Evolutionary conservation across 2,888 invertebrate genomes (phyloP).

Genomic region (Pachycephus smyrnensis): DNA sequence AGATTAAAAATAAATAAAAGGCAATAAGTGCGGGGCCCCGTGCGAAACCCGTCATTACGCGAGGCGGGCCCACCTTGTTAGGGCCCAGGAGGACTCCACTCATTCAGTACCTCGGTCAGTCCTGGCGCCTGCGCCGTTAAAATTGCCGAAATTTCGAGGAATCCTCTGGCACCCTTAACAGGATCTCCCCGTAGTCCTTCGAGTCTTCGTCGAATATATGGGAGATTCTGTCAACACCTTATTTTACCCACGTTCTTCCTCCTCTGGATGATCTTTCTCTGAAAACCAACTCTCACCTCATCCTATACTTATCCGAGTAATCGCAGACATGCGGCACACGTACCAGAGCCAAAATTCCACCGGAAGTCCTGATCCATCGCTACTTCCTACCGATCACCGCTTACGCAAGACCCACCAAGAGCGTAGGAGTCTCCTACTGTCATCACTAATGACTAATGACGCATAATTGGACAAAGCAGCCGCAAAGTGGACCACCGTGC

Average conservation of each 20-base stretch:
- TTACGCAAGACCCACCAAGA: background rate
- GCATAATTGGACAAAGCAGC: conserved; percentile 65
- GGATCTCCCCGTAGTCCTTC: background rate
- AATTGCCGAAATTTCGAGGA: conserved; percentile 64
- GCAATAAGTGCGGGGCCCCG: conserved; percentile 66
- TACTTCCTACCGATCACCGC: background rate
- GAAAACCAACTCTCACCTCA: background rate
- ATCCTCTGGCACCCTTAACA: conserved; percentile 43
- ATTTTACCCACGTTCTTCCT: background rate
- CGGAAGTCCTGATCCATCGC: background rate
- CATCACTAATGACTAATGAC: conserved; percentile 56
- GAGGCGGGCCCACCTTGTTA: conserved; percentile 67
- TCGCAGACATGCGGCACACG: background rate
- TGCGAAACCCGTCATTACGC: conserved; percentile 66
- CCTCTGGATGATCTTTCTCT: background rate
- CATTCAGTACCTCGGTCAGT: conserved; percentile 57
- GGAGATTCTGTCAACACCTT: background rate
- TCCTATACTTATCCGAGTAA: background rate
- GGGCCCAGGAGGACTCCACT: conserved; percentile 57
- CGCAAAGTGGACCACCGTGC: conserved; percentile 67
- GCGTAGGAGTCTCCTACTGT: conserved; percentile 56
- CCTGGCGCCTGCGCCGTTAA: conserved; percentile 65
- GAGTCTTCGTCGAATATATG: background rate
- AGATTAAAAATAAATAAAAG: conserved; percentile 66
- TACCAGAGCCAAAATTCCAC: background rate